phyloP scores from a whole-genome alignment of 2,797 vertebrate species.

The Notolabrus celidotus region DNA sequence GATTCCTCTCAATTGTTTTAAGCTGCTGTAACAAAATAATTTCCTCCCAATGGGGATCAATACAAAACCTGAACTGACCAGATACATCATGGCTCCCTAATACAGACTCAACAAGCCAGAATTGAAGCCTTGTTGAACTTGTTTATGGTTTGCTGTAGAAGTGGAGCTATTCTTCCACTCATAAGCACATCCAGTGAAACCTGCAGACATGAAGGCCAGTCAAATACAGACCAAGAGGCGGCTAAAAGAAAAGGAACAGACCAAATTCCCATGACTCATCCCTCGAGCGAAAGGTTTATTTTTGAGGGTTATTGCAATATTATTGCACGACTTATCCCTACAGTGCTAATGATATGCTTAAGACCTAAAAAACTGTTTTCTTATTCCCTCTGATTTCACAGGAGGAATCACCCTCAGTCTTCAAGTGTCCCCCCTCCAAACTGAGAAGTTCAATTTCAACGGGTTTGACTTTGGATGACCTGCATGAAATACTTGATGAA shows the following conservation, averaged over 20 bases:
- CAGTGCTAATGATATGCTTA: slow-evolving; percentile 9
- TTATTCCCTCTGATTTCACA: slow-evolving; percentile 29
- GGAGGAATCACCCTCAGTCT: slow-evolving; percentile 15
- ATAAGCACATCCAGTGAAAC: not conserved
- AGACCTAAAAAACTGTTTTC: not conserved
- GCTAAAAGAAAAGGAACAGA: not conserved
- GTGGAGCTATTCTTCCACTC: too few relatives aligned
- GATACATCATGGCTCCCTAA: too few relatives aligned
- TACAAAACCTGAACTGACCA: too few relatives aligned
- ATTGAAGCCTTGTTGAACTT: too few relatives aligned
- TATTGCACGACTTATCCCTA: slow-evolving; percentile 19
- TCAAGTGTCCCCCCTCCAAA: not conserved
- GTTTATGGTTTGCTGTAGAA: too few relatives aligned
- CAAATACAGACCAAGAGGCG: not conserved
- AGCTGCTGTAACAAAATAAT: too few relatives aligned
- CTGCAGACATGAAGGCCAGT: not conserved
- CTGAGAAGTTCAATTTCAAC: slow-evolving; percentile 29
- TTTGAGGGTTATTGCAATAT: slow-evolving; percentile 2
- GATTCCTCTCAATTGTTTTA: too few relatives aligned
- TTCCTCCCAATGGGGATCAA: too few relatives aligned
- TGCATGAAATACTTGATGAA: slow-evolving; percentile 12
- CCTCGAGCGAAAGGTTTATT: not conserved
- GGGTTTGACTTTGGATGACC: slow-evolving; percentile 34
- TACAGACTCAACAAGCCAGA: too few relatives aligned
- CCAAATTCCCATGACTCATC: not conserved